Base-by-base conservation (phyloP, 2,797 vertebrate genomes). In the Gallirallus australis region DNA sequence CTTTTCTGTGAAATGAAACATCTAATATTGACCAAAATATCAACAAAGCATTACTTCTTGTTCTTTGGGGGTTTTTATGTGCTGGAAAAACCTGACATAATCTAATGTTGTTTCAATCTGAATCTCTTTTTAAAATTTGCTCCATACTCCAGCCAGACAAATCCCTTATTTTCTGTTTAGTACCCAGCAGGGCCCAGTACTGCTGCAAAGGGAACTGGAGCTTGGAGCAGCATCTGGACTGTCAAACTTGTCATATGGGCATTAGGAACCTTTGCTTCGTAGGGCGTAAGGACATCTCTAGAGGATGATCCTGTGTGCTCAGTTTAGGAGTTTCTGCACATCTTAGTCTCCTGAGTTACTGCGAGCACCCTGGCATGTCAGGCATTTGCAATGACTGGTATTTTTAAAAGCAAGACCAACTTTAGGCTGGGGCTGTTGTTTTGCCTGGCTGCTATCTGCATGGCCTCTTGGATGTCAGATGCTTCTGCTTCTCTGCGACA, bases 391-490 rank as follows among this genome's bases (percentile, higher is more conserved):
- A n/a, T 23, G 30, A 47, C 25, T 20, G 31, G 1, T 47, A 17
- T 33, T 71, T 82, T 40, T 31, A 15, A 93, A 57, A 90, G 37
- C 28, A 37, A 40, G n/a, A 9, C 53, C n/a, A 45, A 12, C 42
- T 59, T 76, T 12, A 42, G 72, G 65, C 9, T 35, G 56, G 64
- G 39, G 25, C 68, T 9, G 2, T 56, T 73, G 69, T 16, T 77
- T 70, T 57, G 65, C 14, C 61, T 72, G 72, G n/a, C 31, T 37
- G n/a, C 76, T 77, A n/a, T 57, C 30, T 54, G 5, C 16, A 8
- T 0, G 1, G 17, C 2, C 7, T 31, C 28, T 12, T 20, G 11
- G 24, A 12, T 0, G 0, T 3, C n/a, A 35, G 71, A 53, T 12
- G 9, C 15, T 52, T 45, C 31, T 45, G 28, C 45, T 79, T 25